A percentile compares a stretch with the other conserved stretches of the same genome.
Conservation (phyloP, 1,140 invertebrate species). For the Drepana arcuata region DNA sequence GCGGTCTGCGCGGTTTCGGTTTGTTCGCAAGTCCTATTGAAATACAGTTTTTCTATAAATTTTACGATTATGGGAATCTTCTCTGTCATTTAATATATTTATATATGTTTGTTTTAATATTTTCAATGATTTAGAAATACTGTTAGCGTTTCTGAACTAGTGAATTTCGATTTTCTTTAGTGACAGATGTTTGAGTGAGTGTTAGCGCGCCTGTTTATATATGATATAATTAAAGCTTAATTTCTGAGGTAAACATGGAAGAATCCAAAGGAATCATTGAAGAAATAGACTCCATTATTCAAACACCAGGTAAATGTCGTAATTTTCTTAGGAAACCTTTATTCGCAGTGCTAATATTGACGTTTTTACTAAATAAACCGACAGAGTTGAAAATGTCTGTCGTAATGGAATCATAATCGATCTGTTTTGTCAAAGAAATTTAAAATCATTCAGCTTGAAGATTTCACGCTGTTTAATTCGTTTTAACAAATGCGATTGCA, state of each 20-base stretch:
- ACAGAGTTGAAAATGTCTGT: not conserved
- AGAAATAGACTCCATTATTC: conserved; percentile 17
- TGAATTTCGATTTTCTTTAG: conserved; percentile 6
- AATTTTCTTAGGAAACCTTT: conserved; percentile 8
- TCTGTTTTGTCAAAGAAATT: not conserved
- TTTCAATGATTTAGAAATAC: not conserved
- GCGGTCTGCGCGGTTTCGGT: conserved; percentile 38
- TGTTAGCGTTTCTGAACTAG: not conserved
- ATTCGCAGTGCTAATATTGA: not conserved
- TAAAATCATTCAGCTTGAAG: conserved; percentile 1
- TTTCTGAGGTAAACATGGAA: conserved; percentile 27
- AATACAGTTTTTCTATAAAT: conserved; percentile 12
- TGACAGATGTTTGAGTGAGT: conserved; percentile 51
- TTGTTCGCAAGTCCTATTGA: conserved; percentile 17
- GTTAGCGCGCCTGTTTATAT: conserved; percentile 44
- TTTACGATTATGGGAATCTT: conserved; percentile 11
- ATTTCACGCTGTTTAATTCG: conserved; percentile 4
- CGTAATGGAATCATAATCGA: not conserved
- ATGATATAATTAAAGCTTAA: too few relatives aligned
- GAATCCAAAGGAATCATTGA: conserved; percentile 23
- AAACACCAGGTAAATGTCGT: conserved; percentile 15
- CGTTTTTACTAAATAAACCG: not conserved
- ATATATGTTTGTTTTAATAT: conserved; percentile 6
- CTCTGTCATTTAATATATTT: conserved; percentile 14
- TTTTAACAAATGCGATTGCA: conserved; percentile 7